Percentiles rank a stretch among this genome's conserved stretches.
These are phyloP conservation scores for Zaprionus ornatus DNA, from an alignment of 1,140 invertebrate species.

Conservation along the genomic window DNA sequence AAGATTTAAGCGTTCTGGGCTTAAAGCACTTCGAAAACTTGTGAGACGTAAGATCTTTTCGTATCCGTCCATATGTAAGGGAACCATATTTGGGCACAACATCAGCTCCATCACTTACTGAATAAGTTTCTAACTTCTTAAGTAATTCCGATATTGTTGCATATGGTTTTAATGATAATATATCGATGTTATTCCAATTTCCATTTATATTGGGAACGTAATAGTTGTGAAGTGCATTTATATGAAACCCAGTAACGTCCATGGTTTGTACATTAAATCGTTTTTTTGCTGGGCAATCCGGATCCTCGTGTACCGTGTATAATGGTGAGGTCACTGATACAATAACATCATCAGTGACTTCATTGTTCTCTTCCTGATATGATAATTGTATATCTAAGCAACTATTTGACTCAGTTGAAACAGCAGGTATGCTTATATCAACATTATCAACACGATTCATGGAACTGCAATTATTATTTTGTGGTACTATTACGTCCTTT, in stretches of 20 bases:
- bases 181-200: conserved; percentile 84
- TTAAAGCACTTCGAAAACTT: conserved; percentile 37
- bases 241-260: conserved; percentile 71
- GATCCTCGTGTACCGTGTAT: conserved; percentile 66
- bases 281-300: conserved; percentile 77
- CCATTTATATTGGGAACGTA: conserved; percentile 87
- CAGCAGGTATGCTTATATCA: neutral
- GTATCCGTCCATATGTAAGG: conserved; percentile 62
- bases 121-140: conserved; percentile 37
- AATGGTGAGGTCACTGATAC: conserved; percentile 11
- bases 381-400: neutral
- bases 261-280: conserved; percentile 70
- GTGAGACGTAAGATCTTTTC: conserved; percentile 68
- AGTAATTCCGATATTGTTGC: conserved; percentile 15
- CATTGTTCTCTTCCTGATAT: conserved; percentile 2
- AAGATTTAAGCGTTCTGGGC: conserved; percentile 33
- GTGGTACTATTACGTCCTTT: conserved; percentile 32
- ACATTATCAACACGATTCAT: neutral
- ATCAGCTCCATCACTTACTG: conserved; percentile 62
- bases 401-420: neutral
- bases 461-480: neutral
- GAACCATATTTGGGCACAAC: conserved; percentile 78
- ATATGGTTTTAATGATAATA: conserved; percentile 9
- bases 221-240: conserved; percentile 81
- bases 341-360: conserved; percentile 8